Evolutionary conservation across 2,888 invertebrate species (phyloP).

Genomic region (Elysia crispata): DNA sequence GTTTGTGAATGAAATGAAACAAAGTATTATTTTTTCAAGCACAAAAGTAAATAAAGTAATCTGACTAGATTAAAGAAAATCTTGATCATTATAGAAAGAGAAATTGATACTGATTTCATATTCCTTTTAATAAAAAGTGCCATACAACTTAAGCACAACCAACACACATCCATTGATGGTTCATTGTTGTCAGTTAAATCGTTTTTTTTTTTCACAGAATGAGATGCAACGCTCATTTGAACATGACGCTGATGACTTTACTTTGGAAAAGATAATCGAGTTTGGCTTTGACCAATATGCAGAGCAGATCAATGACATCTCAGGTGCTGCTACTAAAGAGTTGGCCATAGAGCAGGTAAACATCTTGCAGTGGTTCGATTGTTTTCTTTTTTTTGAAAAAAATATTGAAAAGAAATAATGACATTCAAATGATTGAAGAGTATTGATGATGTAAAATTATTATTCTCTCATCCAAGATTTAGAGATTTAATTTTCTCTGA

Average conservation of each 20-base stretch:
- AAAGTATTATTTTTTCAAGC: too few relatives aligned
- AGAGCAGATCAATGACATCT: conserved; percentile 90
- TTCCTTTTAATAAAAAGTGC: not conserved
- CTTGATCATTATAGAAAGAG: too few relatives aligned
- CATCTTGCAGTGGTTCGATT: not conserved
- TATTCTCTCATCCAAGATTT: too few relatives aligned
- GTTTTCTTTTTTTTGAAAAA: not conserved
- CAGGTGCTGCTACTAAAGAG: conserved; percentile 92
- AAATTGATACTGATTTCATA: not conserved
- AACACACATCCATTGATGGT: too few relatives aligned
- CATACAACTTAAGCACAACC: too few relatives aligned
- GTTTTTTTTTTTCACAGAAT: conserved; percentile 61
- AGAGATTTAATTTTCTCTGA: too few relatives aligned
- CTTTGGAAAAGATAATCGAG: conserved; percentile 87
- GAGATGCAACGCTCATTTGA: conserved; percentile 87
- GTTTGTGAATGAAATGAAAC: too few relatives aligned
- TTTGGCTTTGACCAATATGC: conserved; percentile 89
- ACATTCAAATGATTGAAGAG: too few relatives aligned
- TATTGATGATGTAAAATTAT: too few relatives aligned
- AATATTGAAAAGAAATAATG: not conserved
- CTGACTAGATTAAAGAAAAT: too few relatives aligned
- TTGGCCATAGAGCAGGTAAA: conserved; percentile 84
- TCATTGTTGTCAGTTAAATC: too few relatives aligned
- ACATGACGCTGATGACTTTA: conserved; percentile 87
- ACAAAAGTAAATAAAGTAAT: too few relatives aligned